Conservation (phyloP, 2,797 vertebrate species). For the Heliangelus exortis region DNA sequence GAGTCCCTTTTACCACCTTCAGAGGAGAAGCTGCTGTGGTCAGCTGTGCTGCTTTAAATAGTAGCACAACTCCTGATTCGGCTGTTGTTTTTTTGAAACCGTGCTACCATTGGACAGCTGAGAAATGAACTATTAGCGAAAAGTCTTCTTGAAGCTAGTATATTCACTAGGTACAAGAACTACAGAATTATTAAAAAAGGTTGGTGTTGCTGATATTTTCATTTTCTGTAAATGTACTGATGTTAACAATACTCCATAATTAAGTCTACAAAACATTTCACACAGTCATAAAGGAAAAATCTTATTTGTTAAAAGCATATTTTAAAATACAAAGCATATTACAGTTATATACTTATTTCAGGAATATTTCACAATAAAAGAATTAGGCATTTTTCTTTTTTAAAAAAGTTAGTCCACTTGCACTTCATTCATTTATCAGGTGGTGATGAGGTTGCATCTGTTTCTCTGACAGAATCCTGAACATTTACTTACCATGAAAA, state of each 20-base stretch:
- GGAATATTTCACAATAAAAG: neutral
- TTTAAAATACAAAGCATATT: neutral
- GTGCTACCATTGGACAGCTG: neutral
- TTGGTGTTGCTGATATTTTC: neutral
- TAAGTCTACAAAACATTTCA: neutral
- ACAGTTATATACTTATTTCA: neutral
- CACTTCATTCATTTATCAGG: neutral
- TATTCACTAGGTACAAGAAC: neutral
- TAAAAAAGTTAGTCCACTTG: neutral
- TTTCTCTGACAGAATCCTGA: neutral
- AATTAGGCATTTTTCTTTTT: neutral
- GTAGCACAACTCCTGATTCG: neutral
- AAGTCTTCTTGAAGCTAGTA: neutral
- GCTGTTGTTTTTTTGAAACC: neutral
- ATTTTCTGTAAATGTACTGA: neutral
- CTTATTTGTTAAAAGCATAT: neutral
- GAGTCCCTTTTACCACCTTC: neutral
- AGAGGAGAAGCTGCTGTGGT: neutral
- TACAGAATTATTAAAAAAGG: neutral
- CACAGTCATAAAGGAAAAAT: neutral
- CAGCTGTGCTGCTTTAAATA: neutral
- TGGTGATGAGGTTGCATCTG: neutral
- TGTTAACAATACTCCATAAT: neutral
- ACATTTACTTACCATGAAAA: neutral
- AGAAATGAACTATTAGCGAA: neutral